These are phyloP conservation scores for Apteryx owenii DNA, from an alignment of 2,113 vertebrate genomes.

Conservation along the genomic window DNA sequence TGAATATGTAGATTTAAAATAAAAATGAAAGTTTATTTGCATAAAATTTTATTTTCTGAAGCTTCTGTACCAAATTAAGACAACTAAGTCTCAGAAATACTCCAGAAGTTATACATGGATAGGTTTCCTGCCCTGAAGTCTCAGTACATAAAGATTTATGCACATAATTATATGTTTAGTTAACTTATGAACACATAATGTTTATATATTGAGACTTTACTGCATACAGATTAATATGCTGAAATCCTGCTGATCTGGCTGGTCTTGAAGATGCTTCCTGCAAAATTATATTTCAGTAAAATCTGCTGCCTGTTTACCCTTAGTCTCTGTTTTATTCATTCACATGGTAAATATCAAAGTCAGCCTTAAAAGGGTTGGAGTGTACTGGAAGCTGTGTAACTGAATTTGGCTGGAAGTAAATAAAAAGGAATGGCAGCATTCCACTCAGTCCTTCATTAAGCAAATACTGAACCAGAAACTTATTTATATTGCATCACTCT, in stretches of 20 bases:
- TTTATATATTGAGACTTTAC: not conserved
- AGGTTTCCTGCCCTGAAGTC: not conserved
- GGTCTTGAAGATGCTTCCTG: not conserved
- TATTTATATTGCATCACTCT: not conserved
- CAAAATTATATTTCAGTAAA: not conserved
- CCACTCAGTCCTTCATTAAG: not conserved
- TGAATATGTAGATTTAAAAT: not conserved
- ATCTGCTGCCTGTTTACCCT: not conserved
- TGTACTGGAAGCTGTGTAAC: not conserved
- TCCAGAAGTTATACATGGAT: not conserved
- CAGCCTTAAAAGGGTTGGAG: not conserved
- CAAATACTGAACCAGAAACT: not conserved
- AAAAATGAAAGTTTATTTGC: not conserved
- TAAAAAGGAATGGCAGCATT: not conserved
- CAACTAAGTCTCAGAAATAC: not conserved
- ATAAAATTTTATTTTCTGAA: not conserved
- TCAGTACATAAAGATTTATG: constrained; percentile 5
- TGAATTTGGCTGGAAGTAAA: not conserved
- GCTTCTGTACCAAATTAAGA: not conserved
- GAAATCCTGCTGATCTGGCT: not conserved
- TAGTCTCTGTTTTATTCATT: not conserved
- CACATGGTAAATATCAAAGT: not conserved
- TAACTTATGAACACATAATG: not conserved
- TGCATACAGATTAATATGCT: not conserved
- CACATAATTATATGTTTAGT: not conserved